phyloP scores from a whole-genome alignment of 2,797 vertebrate species.

The Rhynchonycteris naso region DNA sequence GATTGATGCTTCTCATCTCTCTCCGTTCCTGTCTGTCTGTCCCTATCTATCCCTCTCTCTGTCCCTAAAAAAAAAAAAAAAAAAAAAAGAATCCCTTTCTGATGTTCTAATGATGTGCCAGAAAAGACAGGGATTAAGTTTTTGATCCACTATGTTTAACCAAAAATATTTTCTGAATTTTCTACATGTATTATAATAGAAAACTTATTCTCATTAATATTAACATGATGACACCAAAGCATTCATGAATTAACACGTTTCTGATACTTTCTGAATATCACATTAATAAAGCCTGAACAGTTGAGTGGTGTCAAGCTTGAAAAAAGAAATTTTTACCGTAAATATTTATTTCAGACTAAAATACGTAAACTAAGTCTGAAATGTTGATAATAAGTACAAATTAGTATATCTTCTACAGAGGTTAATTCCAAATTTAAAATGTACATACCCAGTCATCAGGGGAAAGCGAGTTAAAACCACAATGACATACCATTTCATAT shows the following conservation, averaged over 20 bases:
- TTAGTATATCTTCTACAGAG: neutral
- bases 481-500: neutral
- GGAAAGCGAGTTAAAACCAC: neutral
- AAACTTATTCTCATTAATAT: neutral
- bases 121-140: neutral
- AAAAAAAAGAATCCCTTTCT: neutral
- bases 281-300: neutral
- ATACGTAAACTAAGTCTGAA: neutral
- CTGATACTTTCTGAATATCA: neutral
- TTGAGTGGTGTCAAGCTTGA: neutral
- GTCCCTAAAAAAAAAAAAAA: too few relatives aligned
- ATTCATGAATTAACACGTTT: neutral
- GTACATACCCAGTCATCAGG: neutral
- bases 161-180: constrained; percentile 28
- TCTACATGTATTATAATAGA: neutral
- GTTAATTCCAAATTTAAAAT: neutral
- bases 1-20: too few relatives aligned
- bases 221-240: neutral
- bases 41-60: too few relatives aligned
- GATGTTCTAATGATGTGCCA: neutral
- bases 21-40: too few relatives aligned
- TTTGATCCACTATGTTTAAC: neutral
- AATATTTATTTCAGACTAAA: neutral
- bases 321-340: neutral
- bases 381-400: neutral